Evolutionary conservation across 1,140 invertebrate genomes (phyloP).

Genomic region (Philotrypesis tridentata): DNA sequence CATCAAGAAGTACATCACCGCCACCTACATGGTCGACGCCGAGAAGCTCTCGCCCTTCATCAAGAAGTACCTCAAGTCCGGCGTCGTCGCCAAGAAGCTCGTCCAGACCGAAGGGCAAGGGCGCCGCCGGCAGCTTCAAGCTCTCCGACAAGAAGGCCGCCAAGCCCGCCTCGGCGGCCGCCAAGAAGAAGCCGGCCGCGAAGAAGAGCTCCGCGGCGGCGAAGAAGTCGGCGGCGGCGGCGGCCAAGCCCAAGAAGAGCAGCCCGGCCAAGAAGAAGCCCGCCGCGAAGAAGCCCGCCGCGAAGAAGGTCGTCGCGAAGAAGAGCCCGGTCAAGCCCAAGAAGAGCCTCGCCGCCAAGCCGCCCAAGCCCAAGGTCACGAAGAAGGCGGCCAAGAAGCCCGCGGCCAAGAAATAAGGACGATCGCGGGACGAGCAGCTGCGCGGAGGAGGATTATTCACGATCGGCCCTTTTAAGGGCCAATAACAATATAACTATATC

Average conservation of each 20-base stretch:
- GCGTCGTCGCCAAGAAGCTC: slow-evolving; percentile 74
- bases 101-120: slow-evolving; percentile 79
- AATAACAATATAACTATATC: background rate
- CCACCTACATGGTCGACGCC: slow-evolving; percentile 76
- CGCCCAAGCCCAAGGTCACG: background rate
- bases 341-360: background rate
- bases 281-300: slow-evolving; percentile 4
- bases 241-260: background rate
- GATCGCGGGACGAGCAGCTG: no score
- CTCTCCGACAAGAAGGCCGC: slow-evolving; percentile 51
- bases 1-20: slow-evolving; percentile 78
- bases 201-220: background rate
- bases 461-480: slow-evolving; percentile 45
- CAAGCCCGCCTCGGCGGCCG: background rate
- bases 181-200: slow-evolving; percentile 9
- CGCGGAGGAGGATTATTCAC: no score
- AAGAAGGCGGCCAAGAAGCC: slow-evolving; percentile 26
- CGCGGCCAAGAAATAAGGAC: slow-evolving; percentile 18
- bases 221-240: background rate
- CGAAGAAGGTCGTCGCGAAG: background rate
- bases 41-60: slow-evolving; percentile 77
- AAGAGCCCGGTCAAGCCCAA: slow-evolving; percentile 18
- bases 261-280: slow-evolving; percentile 23
- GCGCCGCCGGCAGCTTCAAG: slow-evolving; percentile 77
- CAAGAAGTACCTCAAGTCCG: slow-evolving; percentile 76